phyloP scores from a whole-genome alignment of 2,113 vertebrate genomes.

The Thunnus maccoyii region DNA sequence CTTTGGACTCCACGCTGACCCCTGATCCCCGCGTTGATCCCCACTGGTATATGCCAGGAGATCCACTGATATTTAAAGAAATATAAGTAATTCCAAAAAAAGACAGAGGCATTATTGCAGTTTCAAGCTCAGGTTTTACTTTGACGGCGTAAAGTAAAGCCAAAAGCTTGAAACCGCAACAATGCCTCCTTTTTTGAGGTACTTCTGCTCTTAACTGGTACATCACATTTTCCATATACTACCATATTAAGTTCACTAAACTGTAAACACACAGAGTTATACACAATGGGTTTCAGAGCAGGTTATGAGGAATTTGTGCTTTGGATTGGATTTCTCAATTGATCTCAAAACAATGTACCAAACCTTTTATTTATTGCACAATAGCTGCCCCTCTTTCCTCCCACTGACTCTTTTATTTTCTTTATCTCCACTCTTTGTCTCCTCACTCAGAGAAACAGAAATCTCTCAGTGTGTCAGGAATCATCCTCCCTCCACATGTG shows the following conservation, averaged over 20 bases:
- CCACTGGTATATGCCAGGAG: too few relatives aligned
- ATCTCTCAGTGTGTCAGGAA: conserved; percentile 81
- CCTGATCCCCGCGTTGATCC: neutral
- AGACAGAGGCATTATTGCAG: neutral
- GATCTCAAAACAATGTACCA: neutral
- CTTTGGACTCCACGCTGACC: too few relatives aligned
- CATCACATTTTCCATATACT: neutral
- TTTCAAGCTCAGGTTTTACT: neutral
- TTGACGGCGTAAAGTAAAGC: neutral
- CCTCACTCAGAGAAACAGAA: conserved; percentile 82
- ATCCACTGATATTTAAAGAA: too few relatives aligned
- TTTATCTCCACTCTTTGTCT: neutral
- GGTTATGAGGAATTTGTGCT: neutral
- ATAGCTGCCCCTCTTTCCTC: neutral
- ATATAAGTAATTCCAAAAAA: too few relatives aligned
- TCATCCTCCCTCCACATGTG: conserved; percentile 84
- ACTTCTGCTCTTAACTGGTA: neutral
- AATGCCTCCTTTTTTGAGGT: neutral
- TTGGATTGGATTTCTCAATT: neutral
- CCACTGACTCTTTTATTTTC: neutral
- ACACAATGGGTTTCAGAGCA: neutral
- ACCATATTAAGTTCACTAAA: neutral
- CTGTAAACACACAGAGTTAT: neutral
- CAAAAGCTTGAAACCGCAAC: neutral
- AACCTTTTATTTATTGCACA: neutral